Percentiles rank a stretch among this genome's conserved stretches.
phyloP scores from a whole-genome alignment of 35 echinoderm and acorn worm species.

The Hemicentrotus pulcherrimus region DNA sequence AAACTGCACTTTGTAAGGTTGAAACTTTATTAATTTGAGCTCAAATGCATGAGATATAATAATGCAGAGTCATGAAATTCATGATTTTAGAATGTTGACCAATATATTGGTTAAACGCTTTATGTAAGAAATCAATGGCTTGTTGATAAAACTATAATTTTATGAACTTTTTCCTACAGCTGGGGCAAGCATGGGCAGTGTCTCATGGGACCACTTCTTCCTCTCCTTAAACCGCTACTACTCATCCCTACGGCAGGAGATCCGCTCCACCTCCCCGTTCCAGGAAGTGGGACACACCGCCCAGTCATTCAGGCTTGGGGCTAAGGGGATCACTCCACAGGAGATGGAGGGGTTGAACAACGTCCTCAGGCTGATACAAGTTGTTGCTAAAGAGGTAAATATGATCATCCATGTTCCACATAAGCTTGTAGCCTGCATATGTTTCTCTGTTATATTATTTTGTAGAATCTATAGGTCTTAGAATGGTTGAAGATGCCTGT shows the following conservation, averaged over 20 bases:
- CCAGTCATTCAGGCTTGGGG: constrained; percentile 52
- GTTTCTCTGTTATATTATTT: too few species aligned
- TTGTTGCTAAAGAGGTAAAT: constrained; percentile 71
- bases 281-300: constrained; percentile 63
- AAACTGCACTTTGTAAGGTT: too few species aligned
- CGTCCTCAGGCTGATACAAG: constrained; percentile 76
- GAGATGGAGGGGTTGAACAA: constrained; percentile 88
- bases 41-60: too few species aligned
- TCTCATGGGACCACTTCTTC: constrained; percentile 99
- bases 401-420: too few species aligned
- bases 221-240: constrained; percentile 89
- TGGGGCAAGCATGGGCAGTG: constrained; percentile 75
- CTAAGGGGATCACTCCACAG: constrained; percentile 89
- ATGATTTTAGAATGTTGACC: too few species aligned
- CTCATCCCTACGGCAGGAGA: constrained; percentile 79
- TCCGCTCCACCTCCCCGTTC: constrained; percentile 63
- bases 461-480: too few species aligned
- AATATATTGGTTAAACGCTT: not conserved
- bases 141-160: too few species aligned
- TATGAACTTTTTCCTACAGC: not conserved
- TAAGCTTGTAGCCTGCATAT: too few species aligned
- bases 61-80: too few species aligned
- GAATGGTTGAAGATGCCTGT: too few species aligned
- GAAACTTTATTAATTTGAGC: too few species aligned
- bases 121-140: not conserved